Conservation (phyloP, 2,888 invertebrate species). For the Apodemia mormo region DNA sequence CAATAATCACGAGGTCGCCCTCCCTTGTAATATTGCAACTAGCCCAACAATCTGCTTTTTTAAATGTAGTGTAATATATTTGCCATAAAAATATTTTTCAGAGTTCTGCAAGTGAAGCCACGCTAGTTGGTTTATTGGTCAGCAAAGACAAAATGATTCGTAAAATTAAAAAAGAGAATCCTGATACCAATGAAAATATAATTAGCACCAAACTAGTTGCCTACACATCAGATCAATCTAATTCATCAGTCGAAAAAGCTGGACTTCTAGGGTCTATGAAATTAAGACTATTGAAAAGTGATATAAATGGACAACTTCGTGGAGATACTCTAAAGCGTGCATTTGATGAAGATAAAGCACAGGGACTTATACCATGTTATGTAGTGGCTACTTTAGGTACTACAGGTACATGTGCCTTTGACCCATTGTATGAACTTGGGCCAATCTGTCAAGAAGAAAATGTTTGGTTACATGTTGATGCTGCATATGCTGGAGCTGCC, state of each 20-base stretch:
- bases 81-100: slow-evolving; percentile 48
- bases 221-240: slow-evolving; percentile 93
- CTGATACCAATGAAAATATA: slow-evolving; percentile 82
- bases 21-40: no score
- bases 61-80: not conserved
- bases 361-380: slow-evolving; percentile 93
- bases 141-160: slow-evolving; percentile 87
- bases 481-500: slow-evolving; percentile 96
- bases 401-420: slow-evolving; percentile 93
- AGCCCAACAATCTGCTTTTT: no score
- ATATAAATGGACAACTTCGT: slow-evolving; percentile 84
- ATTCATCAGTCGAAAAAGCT: slow-evolving; percentile 94
- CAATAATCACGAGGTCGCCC: no score
- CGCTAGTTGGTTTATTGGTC: slow-evolving; percentile 90
- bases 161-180: slow-evolving; percentile 75
- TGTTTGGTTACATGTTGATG: slow-evolving; percentile 97
- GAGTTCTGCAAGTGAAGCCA: slow-evolving; percentile 95
- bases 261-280: slow-evolving; percentile 90
- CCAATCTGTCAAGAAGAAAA: slow-evolving; percentile 88
- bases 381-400: slow-evolving; percentile 93
- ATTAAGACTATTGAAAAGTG: slow-evolving; percentile 87
- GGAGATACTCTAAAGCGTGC: slow-evolving; percentile 86
- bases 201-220: slow-evolving; percentile 88
- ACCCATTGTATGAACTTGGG: slow-evolving; percentile 91
- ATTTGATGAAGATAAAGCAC: slow-evolving; percentile 87